phyloP scores from a whole-genome alignment of 2,113 vertebrate species.

The Podiceps cristatus region DNA sequence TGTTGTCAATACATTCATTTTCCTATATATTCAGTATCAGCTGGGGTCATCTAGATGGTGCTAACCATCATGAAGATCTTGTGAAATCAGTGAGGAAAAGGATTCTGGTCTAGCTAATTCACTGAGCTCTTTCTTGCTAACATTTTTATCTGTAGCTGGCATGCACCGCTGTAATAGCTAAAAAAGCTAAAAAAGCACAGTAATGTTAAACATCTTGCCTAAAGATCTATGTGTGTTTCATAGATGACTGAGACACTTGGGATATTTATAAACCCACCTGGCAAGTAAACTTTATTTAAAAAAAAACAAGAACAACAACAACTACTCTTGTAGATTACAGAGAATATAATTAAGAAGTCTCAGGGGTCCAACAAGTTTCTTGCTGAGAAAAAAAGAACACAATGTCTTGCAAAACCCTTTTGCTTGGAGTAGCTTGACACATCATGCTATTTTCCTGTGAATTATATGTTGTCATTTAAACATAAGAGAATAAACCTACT shows the following conservation, averaged over 20 bases:
- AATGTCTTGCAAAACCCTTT: background rate
- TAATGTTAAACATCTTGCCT: background rate
- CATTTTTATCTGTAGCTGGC: background rate
- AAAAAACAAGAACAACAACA: background rate
- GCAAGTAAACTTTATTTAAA: background rate
- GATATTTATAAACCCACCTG: constrained; percentile 14
- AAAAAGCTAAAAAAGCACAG: background rate
- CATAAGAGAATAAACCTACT: constrained; percentile 44
- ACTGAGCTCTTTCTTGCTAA: background rate
- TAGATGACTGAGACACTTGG: background rate
- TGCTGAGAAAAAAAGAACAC: constrained; percentile 6
- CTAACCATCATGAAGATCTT: background rate
- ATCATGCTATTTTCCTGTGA: constrained; percentile 21
- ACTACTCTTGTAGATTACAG: constrained; percentile 11
- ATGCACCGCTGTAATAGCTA: background rate
- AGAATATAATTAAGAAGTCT: constrained; percentile 29
- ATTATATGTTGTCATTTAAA: constrained; percentile 46
- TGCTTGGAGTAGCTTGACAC: background rate
- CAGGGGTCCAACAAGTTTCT: background rate
- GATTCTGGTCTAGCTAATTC: background rate
- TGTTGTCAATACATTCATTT: background rate
- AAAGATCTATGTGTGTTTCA: background rate
- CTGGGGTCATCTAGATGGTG: background rate
- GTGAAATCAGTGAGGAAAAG: background rate
- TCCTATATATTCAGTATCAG: background rate